Evolutionary conservation across 2,797 vertebrate species (phyloP).

Genomic region (Macropodus opercularis): DNA sequence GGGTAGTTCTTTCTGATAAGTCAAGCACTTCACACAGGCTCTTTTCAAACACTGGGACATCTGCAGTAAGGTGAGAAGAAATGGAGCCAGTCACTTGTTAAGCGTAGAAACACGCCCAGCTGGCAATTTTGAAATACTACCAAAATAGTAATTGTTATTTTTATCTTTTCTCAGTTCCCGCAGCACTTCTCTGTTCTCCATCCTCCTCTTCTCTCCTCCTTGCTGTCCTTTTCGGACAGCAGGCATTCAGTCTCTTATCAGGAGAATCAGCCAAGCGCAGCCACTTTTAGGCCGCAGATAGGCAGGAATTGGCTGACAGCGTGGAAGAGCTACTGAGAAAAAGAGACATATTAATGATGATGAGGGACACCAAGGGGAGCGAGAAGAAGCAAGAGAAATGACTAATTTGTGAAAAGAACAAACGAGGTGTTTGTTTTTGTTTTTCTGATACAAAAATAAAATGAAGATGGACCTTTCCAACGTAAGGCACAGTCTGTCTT

Average conservation of each 20-base stretch:
- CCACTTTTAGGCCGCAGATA: conserved; percentile 68
- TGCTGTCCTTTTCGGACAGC: conserved; percentile 50
- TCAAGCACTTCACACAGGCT: conserved; percentile 37
- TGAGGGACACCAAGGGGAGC: conserved; percentile 17
- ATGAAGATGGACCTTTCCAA: conserved; percentile 42
- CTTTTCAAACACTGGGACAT: conserved; percentile 26
- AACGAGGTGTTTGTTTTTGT: conserved; percentile 54
- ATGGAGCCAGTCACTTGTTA: conserved; percentile 10
- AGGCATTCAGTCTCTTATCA: conserved; percentile 71
- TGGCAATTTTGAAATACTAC: conserved; percentile 6
- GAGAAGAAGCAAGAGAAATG: conserved; percentile 32
- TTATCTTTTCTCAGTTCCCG: conserved; percentile 33
- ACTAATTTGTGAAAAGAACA: conserved; percentile 27
- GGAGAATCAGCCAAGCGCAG: conserved; percentile 75
- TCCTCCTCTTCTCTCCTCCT: background rate
- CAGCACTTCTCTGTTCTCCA: conserved; percentile 16
- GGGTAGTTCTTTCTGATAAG: conserved; percentile 32
- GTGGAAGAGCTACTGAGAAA: conserved; percentile 58
- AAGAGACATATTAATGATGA: conserved; percentile 59
- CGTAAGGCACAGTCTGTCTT: conserved; percentile 35
- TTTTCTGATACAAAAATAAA: conserved; percentile 36
- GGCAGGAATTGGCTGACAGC: conserved; percentile 71
- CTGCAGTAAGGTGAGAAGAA: conserved; percentile 7
- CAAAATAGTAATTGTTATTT: conserved; percentile 46
- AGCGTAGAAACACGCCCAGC: conserved; percentile 16